These are phyloP conservation scores for Meriones psammophilus DNA, from an alignment of 2,797 vertebrate genomes.

Conservation along the genomic window DNA sequence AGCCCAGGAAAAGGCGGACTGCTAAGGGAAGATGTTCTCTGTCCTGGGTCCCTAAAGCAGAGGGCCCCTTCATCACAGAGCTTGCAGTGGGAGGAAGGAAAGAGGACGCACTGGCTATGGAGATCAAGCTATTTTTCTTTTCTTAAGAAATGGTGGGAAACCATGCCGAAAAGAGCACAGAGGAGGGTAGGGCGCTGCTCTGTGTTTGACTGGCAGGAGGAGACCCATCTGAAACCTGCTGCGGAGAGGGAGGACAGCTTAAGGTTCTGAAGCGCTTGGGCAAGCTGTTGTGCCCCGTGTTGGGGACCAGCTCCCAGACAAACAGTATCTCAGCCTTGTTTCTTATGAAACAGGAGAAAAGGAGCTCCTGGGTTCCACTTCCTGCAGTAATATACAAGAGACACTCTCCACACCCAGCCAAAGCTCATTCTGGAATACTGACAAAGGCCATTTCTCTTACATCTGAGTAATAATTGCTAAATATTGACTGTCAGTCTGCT, in stretches of 20 bases:
- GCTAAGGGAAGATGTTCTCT: neutral
- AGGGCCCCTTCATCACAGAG: neutral
- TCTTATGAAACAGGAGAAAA: neutral
- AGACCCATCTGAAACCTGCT: neutral
- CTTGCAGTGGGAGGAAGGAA: neutral
- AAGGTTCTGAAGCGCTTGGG: neutral
- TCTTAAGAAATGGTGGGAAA: neutral
- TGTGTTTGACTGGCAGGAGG: neutral
- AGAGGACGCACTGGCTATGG: neutral
- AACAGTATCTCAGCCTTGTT: neutral
- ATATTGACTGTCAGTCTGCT: constrained; percentile 8
- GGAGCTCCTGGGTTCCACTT: neutral
- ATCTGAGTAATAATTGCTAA: constrained; percentile 12
- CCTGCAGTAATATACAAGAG: neutral
- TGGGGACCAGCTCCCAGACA: neutral
- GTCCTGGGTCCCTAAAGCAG: fast-evolving
- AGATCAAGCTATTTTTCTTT: neutral
- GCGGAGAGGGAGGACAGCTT: neutral
- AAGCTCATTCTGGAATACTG: neutral
- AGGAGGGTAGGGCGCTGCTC: neutral
- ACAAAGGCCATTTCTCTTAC: neutral
- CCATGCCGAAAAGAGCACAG: neutral
- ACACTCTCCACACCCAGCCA: neutral
- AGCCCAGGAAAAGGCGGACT: neutral
- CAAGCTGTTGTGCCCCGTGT: neutral